Base-by-base conservation (phyloP, 2,113 vertebrate species). In the Astur gentilis region DNA sequence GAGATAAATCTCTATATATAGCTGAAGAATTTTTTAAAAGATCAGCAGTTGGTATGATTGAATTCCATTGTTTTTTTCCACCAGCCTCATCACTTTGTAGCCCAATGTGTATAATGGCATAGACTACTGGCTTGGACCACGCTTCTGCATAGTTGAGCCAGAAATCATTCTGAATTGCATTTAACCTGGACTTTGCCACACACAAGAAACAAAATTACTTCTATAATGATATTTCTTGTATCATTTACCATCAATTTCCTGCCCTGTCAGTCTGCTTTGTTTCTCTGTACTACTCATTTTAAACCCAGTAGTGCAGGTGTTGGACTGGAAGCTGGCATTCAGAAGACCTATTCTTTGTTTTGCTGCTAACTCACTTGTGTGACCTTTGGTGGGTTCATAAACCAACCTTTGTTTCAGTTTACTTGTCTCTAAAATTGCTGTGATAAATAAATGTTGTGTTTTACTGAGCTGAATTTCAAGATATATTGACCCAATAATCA, bases 321-420 rank as follows among this genome's bases (percentile, higher is more conserved):
- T 90, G 22, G 27, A 49, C 49, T 86, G 11, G 15, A 93, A 85
- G 27, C 36, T 61, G 58, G 40, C 36, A 32, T 62, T 89, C 54
- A 65, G 23, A 78, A 81, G 60, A 78, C 57, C 55, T 82, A 9
- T 57, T 88, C 60, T 76, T 83, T 58, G 34, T 75, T 95, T 93
- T 85, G 57, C 52, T 76, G 58, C 13, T 89, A 89, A 75, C 42
- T 90, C 55, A 71, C 72, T 91, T 80, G 26, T 64, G 27, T 95
- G 92, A 93, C 90, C 86, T 93, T 93, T 95, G 60, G 44, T 87
- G 40, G 15, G 31, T 89, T 90, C 83, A 93, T 93, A 90, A 93
- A 96, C 91, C 80, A 86, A 44, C 14, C 29, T 94, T 88, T 92
- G n/a, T 83, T 93, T 92, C 47, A 42, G 83, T 91, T 92, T 87